Evolutionary conservation across 2,113 vertebrate species (phyloP).

Genomic region (Leuciscus idus): DNA sequence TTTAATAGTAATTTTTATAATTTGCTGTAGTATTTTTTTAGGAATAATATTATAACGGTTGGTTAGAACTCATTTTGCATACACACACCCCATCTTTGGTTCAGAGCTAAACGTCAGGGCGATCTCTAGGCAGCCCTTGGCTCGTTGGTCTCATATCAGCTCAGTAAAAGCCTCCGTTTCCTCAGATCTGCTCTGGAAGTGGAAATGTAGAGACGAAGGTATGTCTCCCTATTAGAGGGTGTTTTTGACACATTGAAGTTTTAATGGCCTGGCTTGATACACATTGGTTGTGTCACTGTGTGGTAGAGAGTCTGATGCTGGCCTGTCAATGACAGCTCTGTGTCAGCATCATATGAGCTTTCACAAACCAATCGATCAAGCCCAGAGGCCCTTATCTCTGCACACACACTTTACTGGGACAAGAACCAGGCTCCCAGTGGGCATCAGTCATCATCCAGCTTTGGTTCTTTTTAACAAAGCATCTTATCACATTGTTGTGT

Average conservation of each 20-base stretch:
- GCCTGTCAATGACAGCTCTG: slow-evolving; percentile 25
- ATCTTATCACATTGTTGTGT: not conserved
- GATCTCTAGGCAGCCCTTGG: not conserved
- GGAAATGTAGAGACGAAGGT: not conserved
- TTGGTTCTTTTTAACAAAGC: not conserved
- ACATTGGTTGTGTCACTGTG: slow-evolving; percentile 5
- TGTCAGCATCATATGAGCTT: slow-evolving; percentile 48
- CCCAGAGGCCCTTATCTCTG: not conserved
- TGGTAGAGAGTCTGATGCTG: slow-evolving; percentile 5
- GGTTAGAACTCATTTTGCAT: not conserved
- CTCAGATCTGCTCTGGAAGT: not conserved
- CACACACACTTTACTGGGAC: slow-evolving; percentile 6
- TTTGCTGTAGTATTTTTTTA: not conserved
- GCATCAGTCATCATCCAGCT: slow-evolving; percentile 4
- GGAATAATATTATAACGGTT: no score
- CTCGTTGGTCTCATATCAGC: slow-evolving; percentile 7
- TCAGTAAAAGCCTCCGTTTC: not conserved
- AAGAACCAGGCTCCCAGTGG: not conserved
- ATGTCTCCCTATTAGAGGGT: not conserved
- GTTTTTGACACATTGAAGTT: slow-evolving; percentile 28
- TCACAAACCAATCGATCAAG: slow-evolving; percentile 35
- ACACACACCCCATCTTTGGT: not conserved
- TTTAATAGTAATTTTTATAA: not conserved
- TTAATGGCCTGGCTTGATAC: slow-evolving; percentile 29
- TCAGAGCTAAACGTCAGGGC: not conserved